Percentiles rank a stretch among this genome's conserved stretches.
Conservation (phyloP, 2,113 vertebrate species). For the Syngnathus scovelli region DNA sequence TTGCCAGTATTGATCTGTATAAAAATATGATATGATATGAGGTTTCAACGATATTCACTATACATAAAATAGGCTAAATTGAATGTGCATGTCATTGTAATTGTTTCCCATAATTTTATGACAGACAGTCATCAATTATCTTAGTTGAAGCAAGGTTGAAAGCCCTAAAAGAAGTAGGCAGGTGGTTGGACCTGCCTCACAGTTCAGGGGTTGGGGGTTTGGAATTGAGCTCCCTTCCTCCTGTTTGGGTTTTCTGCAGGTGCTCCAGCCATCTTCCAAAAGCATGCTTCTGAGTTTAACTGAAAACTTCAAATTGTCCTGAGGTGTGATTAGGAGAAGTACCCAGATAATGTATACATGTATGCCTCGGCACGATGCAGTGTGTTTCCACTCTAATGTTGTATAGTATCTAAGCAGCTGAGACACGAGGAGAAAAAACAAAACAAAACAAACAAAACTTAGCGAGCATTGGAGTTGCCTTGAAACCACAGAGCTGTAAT, state of each 20-base stretch:
- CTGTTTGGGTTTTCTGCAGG: not conserved
- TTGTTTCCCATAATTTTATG: not conserved
- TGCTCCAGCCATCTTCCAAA: not conserved
- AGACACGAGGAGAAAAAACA: constrained; percentile 34
- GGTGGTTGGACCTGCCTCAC: not conserved
- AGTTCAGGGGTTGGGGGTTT: not conserved
- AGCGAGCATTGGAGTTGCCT: constrained; percentile 47
- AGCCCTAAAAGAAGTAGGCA: not conserved
- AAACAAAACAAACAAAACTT: constrained; percentile 47
- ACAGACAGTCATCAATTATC: not conserved
- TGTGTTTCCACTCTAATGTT: constrained; percentile 41
- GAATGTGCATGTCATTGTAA: not conserved
- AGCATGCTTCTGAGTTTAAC: not conserved
- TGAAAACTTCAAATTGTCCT: not conserved
- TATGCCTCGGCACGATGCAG: constrained; percentile 18
- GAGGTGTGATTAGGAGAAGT: not conserved
- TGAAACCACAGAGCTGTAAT: constrained; percentile 64
- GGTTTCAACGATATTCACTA: not conserved
- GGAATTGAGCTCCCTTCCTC: not conserved
- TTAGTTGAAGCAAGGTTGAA: not conserved
- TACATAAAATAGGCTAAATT: not conserved
- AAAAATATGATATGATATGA: not conserved
- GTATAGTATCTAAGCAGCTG: constrained; percentile 33
- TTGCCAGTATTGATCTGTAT: too few species aligned
- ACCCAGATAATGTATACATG: constrained; percentile 3